Base-by-base conservation (phyloP, 2,888 invertebrate genomes). In the Ochlodes sylvanus region DNA sequence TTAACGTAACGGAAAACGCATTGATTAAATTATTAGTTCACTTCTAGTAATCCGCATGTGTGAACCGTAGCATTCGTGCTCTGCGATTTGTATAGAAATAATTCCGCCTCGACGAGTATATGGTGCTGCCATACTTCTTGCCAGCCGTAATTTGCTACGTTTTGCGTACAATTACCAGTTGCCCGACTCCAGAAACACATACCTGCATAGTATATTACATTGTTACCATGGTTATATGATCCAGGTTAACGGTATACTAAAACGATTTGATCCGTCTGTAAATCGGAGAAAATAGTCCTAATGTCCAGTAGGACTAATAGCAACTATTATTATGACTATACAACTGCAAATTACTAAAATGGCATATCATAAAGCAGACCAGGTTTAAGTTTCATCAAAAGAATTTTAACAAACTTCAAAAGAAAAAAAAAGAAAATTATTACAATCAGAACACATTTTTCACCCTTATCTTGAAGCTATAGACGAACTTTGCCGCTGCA, bases 31-130 rank as follows among this genome's bases (percentile, higher is more conserved):
- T 21, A 6, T 21, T n/a, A 2, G 58, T 27, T n/a, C 61, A 47
- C 66, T 27, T 67, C 66, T 34, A 67, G 61, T 19, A 42, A 44
- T 34, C 19, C 41, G 2, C 34, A 55, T 17, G 27, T 69, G 67
- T 70, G 55, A 68, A 70, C 66, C 69, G 70, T 71, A 71, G 70
- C 63, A 68, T 71, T 70, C 71, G 72, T 73, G 73, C 71, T 74
- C 75, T 69, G 77, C 86, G 86, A 89, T 91, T 90, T 90, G 89
- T 90, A 87, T 85, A 85, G 88, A 80, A 87, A 87, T 90, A 87
- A 89, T 88, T 86, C 81, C 83, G 71, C 71, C 76, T 79, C 78
- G 60, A 54, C 66, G 58, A 67, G 66, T 78, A 78, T 79, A 74
- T 73, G 72, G 72, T 72, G 72, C 76, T 77, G 78, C 80, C 79